A percentile compares a stretch with the other conserved stretches of the same genome.
Evolutionary conservation across 2,888 invertebrate genomes (phyloP).

Genomic region (Rhagonycha lutea): DNA sequence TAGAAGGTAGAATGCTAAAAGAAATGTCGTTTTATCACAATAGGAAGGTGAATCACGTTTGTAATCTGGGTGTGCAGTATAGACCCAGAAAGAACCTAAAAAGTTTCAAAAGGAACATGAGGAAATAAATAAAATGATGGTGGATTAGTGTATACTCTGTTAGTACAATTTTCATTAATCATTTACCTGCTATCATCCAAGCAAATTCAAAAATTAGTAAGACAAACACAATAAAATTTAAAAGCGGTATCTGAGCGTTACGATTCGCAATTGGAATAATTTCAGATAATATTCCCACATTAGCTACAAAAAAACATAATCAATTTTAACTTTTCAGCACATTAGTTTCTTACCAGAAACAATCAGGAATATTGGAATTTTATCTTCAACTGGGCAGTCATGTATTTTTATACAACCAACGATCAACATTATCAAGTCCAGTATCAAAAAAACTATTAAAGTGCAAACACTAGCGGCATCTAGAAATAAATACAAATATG

Average conservation of each 20-base stretch:
- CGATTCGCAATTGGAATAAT: conserved; percentile 12
- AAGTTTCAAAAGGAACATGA: not conserved
- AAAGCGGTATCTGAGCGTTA: not conserved
- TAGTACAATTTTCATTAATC: not conserved
- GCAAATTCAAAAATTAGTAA: conserved; percentile 12
- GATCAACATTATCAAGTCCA: conserved; percentile 12
- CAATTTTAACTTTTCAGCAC: not conserved
- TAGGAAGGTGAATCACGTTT: not conserved
- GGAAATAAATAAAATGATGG: not conserved
- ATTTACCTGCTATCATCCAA: conserved; percentile 20
- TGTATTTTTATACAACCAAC: conserved; percentile 9
- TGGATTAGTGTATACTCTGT: not conserved
- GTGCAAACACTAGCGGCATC: conserved; percentile 7
- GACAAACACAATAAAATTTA: not conserved
- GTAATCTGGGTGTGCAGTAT: conserved; percentile 5
- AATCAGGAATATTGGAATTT: conserved; percentile 16
- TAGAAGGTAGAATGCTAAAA: conserved; percentile 9
- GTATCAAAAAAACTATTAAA: conserved; percentile 10
- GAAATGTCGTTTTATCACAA: conserved; percentile 10
- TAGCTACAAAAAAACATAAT: conserved; percentile 3
- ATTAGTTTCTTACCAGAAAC: conserved; percentile 9
- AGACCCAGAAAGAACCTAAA: conserved; percentile 18
- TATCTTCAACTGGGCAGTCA: conserved; percentile 12
- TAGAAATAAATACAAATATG: conserved; percentile 3
- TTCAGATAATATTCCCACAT: conserved; percentile 15